These are phyloP conservation scores for Osmerus eperlanus DNA, from an alignment of 2,113 vertebrate species.

Conservation along the genomic window DNA sequence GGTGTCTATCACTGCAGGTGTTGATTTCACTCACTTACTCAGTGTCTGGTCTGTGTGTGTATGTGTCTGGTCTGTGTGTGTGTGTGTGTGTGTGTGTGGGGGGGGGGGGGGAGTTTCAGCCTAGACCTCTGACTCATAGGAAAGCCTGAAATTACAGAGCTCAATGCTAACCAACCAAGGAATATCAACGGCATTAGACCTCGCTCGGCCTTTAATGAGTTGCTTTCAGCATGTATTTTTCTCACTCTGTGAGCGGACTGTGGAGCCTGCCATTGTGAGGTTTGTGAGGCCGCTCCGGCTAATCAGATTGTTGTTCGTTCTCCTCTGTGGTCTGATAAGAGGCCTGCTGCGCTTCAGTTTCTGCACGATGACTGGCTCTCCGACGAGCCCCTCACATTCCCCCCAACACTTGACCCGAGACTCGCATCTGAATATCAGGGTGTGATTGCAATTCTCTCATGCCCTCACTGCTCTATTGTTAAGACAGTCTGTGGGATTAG, in stretches of 20 bases:
- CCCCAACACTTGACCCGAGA: slow-evolving; percentile 19
- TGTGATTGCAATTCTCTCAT: slow-evolving; percentile 38
- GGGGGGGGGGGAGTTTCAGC: slow-evolving; percentile 26
- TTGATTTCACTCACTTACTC: slow-evolving; percentile 43
- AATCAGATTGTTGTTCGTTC: slow-evolving; percentile 35
- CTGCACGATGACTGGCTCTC: slow-evolving; percentile 23
- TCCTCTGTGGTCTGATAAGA: slow-evolving; percentile 13
- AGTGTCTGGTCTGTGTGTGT: slow-evolving; percentile 24
- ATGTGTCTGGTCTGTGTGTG: slow-evolving; percentile 6
- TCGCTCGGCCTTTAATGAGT: slow-evolving; percentile 28
- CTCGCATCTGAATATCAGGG: slow-evolving; percentile 36
- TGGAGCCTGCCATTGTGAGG: slow-evolving; percentile 13
- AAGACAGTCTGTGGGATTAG: slow-evolving; percentile 40
- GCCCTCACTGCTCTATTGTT: slow-evolving; percentile 41
- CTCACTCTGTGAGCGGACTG: not conserved
- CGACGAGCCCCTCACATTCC: slow-evolving; percentile 36
- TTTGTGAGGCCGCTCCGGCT: not conserved
- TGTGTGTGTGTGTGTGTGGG: slow-evolving; percentile 12
- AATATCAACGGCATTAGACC: slow-evolving; percentile 32
- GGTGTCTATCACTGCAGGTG: slow-evolving; percentile 33
- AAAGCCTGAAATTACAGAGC: slow-evolving; percentile 61
- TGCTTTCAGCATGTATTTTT: slow-evolving; percentile 18
- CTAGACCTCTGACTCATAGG: slow-evolving; percentile 52
- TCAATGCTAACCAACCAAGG: slow-evolving; percentile 37
- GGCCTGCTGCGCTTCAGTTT: slow-evolving; percentile 20